A percentile compares a stretch with the other conserved stretches of the same genome.
phyloP scores from a whole-genome alignment of 2,888 invertebrate genomes.

The Apodemia hepburni region DNA sequence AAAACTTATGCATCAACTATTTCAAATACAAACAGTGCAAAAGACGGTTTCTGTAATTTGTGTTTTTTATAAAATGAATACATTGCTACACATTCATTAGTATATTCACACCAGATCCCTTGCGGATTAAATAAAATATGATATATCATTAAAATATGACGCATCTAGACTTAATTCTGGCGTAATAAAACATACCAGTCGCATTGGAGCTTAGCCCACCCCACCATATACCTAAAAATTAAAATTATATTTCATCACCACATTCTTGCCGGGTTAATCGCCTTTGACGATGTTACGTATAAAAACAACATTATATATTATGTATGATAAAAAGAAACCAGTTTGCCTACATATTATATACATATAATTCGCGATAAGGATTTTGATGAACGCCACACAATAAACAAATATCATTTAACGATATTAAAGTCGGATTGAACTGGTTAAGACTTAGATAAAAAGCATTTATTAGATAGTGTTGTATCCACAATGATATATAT shows the following conservation, averaged over 20 bases:
- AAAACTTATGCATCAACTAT: no score
- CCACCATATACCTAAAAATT: neutral
- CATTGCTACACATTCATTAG: no score
- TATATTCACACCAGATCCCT: no score
- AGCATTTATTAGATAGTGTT: neutral
- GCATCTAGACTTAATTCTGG: no score
- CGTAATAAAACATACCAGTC: no score
- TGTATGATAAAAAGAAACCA: neutral
- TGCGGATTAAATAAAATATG: no score
- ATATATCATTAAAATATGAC: no score
- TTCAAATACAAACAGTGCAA: no score
- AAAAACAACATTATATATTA: neutral
- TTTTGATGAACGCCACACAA: neutral
- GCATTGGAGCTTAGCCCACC: neutral
- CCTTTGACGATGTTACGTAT: neutral
- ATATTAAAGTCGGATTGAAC: slow-evolving; percentile 6
- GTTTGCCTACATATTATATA: neutral
- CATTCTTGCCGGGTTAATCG: neutral
- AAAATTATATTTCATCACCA: neutral
- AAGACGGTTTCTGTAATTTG: no score
- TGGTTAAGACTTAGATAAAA: slow-evolving; percentile 1
- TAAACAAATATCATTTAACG: slow-evolving; percentile 2
- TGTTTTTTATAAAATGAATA: no score
- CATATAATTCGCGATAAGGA: neutral
- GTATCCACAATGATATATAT: neutral